Base-by-base conservation (phyloP, 2,113 vertebrate genomes). In the Noctilio leporinus region DNA sequence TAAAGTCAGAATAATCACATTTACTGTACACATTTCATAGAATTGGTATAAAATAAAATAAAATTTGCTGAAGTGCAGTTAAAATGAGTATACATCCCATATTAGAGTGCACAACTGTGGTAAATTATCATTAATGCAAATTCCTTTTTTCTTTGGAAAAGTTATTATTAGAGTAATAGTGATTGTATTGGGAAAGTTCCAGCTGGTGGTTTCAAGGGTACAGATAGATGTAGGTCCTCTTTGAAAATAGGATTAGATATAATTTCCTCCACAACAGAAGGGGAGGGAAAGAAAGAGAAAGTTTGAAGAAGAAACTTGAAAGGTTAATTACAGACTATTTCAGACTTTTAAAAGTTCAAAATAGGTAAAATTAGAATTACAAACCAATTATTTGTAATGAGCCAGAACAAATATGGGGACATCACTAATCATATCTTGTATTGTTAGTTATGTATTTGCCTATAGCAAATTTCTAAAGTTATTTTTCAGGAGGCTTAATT, bases 401-500 rank as follows among this genome's bases (percentile, higher is more conserved):
- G 2, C 2, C 5, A 75, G 51, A 49, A 55, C 20, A 75, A 75
- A 75, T 73, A 51, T 49, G 38, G 5, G 5, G 17, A 87, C 38
- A 65, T 19, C 11, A 53, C 28, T 92, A 47, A 7, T 89, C 67
- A 24, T 10, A 73, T 55, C 35, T 95, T 38, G 16, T 40, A 83
- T 33, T 77, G 24, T 15, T 88, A 65, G 3, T 26, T 77, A 30
- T 64, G 64, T n/a, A n/a, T n/a, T n/a, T n/a, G 17, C 8, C 6
- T 55, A 26, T 19, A 78, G 38, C 5, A 78, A 78, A 72, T 70
- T 94, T 69, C 62, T 91, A 83, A 11, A 76, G 15, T 88, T 62
- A 72, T 88, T 94, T 96, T 38, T 91, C 59, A 83, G n/a, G 15
- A 86, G n/a, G 40, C 64, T 78, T 77, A 53, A 53, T 84, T 78